Base-by-base conservation (phyloP, 2,888 invertebrate species). In the Axea sp. region DNA sequence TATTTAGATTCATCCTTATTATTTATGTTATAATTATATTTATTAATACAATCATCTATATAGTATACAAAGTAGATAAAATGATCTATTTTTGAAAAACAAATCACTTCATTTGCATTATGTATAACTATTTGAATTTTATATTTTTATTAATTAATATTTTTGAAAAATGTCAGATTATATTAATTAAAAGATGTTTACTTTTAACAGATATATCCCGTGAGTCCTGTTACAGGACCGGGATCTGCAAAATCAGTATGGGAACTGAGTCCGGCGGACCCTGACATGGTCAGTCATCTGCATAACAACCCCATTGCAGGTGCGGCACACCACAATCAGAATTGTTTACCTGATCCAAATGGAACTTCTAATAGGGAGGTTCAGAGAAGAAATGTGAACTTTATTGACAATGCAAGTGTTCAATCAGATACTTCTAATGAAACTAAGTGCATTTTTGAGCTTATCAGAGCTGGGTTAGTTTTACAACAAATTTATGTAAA, bases 171-270 rank as follows among this genome's bases (percentile, higher is more conserved):
- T n/a, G n/a, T n/a, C n/a, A n/a, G n/a, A n/a, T n/a, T n/a, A n/a
- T n/a, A n/a, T n/a, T n/a, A n/a, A n/a, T n/a, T n/a, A n/a, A n/a
- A n/a, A n/a, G n/a, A n/a, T n/a, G n/a, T n/a, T n/a, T n/a, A n/a
- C n/a, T n/a, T n/a, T n/a, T n/a, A 60, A 19, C 22, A 75, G 87
- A 87, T 87, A 57, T 87, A 87, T 78, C 87, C 87, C 62, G 86
- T 86, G 77, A 87, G 87, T 84, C 87, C 87, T 81, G 82, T 85
- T 35, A 86, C 95, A 76, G 94, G 94, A 89, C 95, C 95, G 89
- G 95, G 95, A 91, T 93, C 94, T 89, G 95, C 95, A 89, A 94
- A 94, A 88, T 95, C 94, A 89, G 95, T 95, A 87, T 95, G 95
- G 95, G 94, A 94, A 88, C 90, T 94, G 90, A 87, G 87, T 77